These are phyloP conservation scores for Criorhina ranunculi DNA, from an alignment of 2,888 invertebrate genomes.

Conservation along the genomic window DNA sequence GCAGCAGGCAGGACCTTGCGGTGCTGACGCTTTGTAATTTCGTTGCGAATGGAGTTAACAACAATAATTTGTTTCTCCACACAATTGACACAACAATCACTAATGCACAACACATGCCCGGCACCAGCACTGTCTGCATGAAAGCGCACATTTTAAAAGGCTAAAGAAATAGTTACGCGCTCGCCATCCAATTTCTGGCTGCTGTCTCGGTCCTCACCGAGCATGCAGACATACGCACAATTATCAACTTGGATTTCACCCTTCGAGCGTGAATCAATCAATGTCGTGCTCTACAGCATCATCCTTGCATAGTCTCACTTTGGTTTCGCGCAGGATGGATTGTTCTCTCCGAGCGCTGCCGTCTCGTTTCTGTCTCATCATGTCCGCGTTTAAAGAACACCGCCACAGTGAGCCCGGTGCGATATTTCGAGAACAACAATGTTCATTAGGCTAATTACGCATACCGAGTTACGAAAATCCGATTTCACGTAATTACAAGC, in stretches of 20 bases:
- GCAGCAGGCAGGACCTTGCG: conserved; percentile 41
- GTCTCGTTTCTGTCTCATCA: conserved; percentile 34
- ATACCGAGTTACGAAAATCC: conserved; percentile 74
- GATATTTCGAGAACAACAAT: conserved; percentile 69
- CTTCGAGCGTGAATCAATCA: conserved; percentile 70
- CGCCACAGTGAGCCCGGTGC: conserved; percentile 36
- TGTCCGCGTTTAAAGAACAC: conserved; percentile 47
- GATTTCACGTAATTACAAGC: conserved; percentile 76
- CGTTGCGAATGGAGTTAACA: conserved; percentile 70
- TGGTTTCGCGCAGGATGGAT: conserved; percentile 31
- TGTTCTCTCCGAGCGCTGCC: conserved; percentile 26
- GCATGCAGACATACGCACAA: conserved; percentile 31
- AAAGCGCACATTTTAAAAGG: conserved; percentile 8
- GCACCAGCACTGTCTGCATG: conserved; percentile 12
- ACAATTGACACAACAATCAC: conserved; percentile 74
- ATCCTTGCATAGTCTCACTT: conserved; percentile 16
- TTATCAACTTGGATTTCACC: conserved; percentile 57
- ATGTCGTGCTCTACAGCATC: conserved; percentile 44
- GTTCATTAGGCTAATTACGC: conserved; percentile 75
- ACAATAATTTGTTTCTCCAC: conserved; percentile 74
- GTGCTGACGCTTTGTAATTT: conserved; percentile 73
- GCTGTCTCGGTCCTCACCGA: not conserved
- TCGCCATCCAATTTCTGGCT: not conserved
- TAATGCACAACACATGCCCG: conserved; percentile 70
- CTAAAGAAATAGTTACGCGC: conserved; percentile 14